A percentile compares a stretch with the other conserved stretches of the same genome.
phyloP scores from a whole-genome alignment of 2,113 vertebrate species.

The Mugil cephalus region DNA sequence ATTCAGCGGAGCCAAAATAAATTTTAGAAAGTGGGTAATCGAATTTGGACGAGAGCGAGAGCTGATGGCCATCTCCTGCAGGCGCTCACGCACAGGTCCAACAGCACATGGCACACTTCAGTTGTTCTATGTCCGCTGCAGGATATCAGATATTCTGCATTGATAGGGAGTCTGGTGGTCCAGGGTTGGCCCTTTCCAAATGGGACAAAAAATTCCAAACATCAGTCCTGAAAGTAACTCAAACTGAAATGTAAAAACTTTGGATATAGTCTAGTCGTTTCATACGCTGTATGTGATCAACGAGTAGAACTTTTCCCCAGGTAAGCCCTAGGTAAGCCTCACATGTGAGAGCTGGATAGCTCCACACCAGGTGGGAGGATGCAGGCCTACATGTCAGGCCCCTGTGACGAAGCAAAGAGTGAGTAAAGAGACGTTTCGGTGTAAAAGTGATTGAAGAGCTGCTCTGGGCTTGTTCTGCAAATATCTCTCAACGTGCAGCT shows the following conservation, averaged over 20 bases:
- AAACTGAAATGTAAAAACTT: no score
- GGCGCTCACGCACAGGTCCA: not conserved
- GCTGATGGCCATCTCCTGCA: not conserved
- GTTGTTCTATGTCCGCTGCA: not conserved
- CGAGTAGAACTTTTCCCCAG: no score
- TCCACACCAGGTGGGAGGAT: no score
- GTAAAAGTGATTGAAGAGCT: constrained; percentile 26
- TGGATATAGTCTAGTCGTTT: no score
- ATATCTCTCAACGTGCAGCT: constrained; percentile 26
- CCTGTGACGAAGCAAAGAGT: constrained; percentile 2
- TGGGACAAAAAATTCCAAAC: not conserved
- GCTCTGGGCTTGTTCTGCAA: not conserved
- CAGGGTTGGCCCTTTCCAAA: no score
- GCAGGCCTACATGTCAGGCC: not conserved
- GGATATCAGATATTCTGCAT: no score
- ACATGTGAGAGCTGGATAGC: no score
- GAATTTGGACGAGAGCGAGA: constrained; percentile 36
- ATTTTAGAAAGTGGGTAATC: constrained; percentile 28
- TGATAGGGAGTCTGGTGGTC: no score
- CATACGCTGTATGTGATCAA: no score
- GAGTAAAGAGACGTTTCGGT: constrained; percentile 9
- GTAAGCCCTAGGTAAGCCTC: no score
- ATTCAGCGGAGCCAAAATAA: constrained; percentile 41
- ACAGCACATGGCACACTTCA: not conserved
- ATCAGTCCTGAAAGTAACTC: no score